A percentile compares a stretch with the other conserved stretches of the same genome.
Conservation (phyloP, 2,113 vertebrate genomes). For the Psammodynastes pulverulentus region DNA sequence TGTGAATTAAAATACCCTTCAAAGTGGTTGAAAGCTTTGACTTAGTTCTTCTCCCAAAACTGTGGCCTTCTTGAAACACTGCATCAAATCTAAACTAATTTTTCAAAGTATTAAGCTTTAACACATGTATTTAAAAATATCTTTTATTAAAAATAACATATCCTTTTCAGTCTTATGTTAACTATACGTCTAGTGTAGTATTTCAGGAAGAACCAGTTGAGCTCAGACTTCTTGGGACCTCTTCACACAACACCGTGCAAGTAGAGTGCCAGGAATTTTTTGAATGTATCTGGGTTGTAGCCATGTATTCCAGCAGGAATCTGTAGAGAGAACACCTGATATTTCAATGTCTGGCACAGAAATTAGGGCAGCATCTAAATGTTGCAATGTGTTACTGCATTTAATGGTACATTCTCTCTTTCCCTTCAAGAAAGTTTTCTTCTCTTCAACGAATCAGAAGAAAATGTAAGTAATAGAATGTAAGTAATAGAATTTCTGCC, state of each 20-base stretch:
- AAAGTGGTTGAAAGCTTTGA: background rate
- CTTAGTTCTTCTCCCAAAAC: background rate
- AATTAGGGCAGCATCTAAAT: conserved; percentile 50
- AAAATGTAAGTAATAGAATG: no score
- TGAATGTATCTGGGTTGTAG: conserved; percentile 87
- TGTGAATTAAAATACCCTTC: background rate
- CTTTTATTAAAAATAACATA: conserved; percentile 21
- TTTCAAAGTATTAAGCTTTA: background rate
- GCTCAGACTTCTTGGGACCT: conserved; percentile 44
- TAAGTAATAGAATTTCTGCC: background rate
- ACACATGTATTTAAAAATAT: background rate
- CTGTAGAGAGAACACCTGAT: conserved; percentile 67
- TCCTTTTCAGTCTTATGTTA: conserved; percentile 30
- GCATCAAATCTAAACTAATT: background rate
- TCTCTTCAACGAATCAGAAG: background rate
- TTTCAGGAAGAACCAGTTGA: conserved; percentile 44
- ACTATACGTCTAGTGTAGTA: conserved; percentile 44
- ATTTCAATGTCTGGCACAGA: conserved; percentile 53
- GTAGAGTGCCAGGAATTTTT: conserved; percentile 90
- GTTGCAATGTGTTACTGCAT: conserved; percentile 34
- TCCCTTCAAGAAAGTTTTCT: background rate
- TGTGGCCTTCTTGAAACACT: background rate
- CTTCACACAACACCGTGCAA: conserved; percentile 79
- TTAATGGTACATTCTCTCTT: conserved; percentile 9
- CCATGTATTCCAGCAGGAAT: conserved; percentile 84